These are phyloP conservation scores for Callipepla squamata DNA, from an alignment of 2,113 vertebrate genomes.

Conservation along the genomic window DNA sequence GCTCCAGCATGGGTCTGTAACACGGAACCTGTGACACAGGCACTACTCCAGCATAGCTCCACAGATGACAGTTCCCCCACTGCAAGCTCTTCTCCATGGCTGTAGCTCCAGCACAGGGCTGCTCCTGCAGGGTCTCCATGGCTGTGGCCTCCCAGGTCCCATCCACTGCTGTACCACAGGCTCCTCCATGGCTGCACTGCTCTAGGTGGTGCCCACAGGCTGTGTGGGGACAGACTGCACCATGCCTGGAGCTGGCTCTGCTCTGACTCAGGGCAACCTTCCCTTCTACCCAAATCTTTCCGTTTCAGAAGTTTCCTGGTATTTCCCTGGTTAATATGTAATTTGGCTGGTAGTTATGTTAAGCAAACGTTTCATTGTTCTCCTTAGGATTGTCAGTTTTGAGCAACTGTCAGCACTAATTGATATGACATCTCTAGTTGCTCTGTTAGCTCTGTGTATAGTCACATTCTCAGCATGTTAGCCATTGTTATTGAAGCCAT, in stretches of 20 bases:
- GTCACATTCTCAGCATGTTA: neutral
- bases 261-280: neutral
- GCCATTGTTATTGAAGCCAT: fast-evolving
- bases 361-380: neutral
- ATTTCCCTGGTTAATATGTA: neutral
- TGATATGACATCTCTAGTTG: neutral
- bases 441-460: too few species aligned
- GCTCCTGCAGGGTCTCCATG: neutral
- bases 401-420: neutral
- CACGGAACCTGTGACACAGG: too few species aligned
- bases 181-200: neutral
- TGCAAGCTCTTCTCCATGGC: neutral
- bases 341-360: neutral
- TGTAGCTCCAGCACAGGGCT: neutral
- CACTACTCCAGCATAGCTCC: too few species aligned
- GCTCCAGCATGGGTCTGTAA: too few species aligned
- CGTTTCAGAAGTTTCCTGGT: neutral
- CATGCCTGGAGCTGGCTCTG: neutral
- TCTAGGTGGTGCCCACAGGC: neutral
- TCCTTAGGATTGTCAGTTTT: neutral
- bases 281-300: neutral
- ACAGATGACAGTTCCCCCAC: too few species aligned
- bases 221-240: neutral
- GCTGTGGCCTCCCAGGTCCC: neutral
- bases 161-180: neutral